These are phyloP conservation scores for Tiaroga cobitis DNA, from an alignment of 2,797 vertebrate species.

Conservation along the genomic window DNA sequence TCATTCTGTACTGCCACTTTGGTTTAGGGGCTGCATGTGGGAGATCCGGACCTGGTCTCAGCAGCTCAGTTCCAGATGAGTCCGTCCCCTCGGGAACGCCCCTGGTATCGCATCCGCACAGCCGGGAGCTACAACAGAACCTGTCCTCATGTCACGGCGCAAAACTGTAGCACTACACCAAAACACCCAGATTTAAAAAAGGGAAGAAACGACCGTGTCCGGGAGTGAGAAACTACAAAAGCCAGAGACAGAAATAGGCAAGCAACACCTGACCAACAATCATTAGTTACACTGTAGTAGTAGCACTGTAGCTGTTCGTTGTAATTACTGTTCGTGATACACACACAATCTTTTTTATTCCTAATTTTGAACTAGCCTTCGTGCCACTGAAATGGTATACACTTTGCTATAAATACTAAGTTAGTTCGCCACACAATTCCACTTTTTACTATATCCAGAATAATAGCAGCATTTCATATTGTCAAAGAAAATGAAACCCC, in stretches of 20 bases:
- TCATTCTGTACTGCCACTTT: conserved; percentile 16
- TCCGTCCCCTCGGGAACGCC: conserved; percentile 80
- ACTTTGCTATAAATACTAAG: background rate
- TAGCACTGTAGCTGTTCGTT: conserved; percentile 1
- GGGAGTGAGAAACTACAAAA: background rate
- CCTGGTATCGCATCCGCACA: conserved; percentile 79
- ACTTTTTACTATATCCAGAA: conserved; percentile 7
- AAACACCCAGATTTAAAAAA: conserved; percentile 3
- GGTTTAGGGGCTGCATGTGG: conserved; percentile 26
- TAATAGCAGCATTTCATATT: conserved; percentile 16
- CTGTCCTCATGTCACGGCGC: conserved; percentile 75
- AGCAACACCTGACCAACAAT: conserved; percentile 32
- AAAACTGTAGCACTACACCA: conserved; percentile 1
- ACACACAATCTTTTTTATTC: background rate
- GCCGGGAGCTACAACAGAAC: conserved; percentile 69
- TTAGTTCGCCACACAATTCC: background rate
- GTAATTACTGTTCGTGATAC: background rate
- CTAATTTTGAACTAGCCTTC: background rate
- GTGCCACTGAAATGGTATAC: background rate
- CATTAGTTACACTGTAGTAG: conserved; percentile 29
- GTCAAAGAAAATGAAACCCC: conserved; percentile 21
- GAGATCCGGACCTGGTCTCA: conserved; percentile 65
- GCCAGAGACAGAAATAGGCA: background rate
- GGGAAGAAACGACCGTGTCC: conserved; percentile 4
- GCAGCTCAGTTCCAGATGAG: conserved; percentile 71